phyloP scores from a whole-genome alignment of 2,888 invertebrate species.

The Drosophila multiciliata region DNA sequence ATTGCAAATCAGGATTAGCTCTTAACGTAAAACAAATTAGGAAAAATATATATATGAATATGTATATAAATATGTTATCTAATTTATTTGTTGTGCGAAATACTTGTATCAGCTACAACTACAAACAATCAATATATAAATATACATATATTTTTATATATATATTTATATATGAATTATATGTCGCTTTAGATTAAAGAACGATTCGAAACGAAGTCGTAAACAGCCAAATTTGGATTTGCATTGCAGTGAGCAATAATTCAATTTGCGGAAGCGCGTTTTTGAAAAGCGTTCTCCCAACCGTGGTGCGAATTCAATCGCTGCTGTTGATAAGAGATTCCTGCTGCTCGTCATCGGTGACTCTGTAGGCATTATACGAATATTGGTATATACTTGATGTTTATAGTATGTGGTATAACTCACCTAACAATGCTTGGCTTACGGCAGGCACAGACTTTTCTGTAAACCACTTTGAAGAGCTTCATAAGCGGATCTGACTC shows the following conservation, averaged over 20 bases:
- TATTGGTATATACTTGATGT: background rate
- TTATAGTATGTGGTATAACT: slow-evolving; percentile 9
- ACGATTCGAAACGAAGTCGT: slow-evolving; percentile 82
- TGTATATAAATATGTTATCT: slow-evolving; percentile 30
- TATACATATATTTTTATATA: slow-evolving; percentile 1
- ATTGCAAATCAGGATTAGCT: slow-evolving; percentile 58
- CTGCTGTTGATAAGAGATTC: slow-evolving; percentile 87
- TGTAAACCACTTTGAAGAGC: slow-evolving; percentile 83
- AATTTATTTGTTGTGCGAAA: slow-evolving; percentile 19
- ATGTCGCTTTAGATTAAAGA: slow-evolving; percentile 63
- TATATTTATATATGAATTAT: slow-evolving; percentile 6
- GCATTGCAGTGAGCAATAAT: slow-evolving; percentile 69
- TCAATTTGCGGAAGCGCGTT: slow-evolving; percentile 57
- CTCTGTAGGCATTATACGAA: slow-evolving; percentile 64
- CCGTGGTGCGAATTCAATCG: slow-evolving; percentile 50
- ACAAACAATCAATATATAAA: slow-evolving; percentile 28
- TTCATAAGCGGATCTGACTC: slow-evolving; percentile 92
- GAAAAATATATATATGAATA: slow-evolving; percentile 25
- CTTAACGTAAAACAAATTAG: slow-evolving; percentile 41
- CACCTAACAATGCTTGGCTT: slow-evolving; percentile 83
- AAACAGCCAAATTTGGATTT: slow-evolving; percentile 81
- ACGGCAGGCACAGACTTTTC: slow-evolving; percentile 82
- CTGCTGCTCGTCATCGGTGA: slow-evolving; percentile 88
- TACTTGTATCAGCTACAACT: slow-evolving; percentile 40
- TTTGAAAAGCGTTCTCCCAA: slow-evolving; percentile 52